Evolutionary conservation across 2,797 vertebrate species (phyloP).

Genomic region (Clarias fuscus): DNA sequence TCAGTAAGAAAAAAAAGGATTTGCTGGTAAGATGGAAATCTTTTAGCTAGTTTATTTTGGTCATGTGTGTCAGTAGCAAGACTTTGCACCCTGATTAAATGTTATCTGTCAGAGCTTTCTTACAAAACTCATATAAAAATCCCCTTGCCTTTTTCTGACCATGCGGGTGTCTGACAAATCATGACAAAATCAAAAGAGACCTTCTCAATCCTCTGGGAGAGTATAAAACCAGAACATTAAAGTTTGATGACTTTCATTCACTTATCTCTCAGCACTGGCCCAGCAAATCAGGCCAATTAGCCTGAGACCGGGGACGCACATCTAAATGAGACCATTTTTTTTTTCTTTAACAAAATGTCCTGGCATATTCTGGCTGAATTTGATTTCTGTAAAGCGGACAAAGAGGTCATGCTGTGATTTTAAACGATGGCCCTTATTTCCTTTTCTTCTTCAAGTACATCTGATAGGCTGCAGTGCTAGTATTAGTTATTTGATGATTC

Average conservation of each 20-base stretch:
- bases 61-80: conserved; percentile 1
- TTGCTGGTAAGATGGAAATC: not conserved
- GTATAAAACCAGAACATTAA: conserved; percentile 60
- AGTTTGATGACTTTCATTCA: conserved; percentile 59
- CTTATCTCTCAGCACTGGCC: conserved; percentile 50
- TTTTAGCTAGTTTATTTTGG: not conserved
- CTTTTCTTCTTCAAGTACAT: not conserved
- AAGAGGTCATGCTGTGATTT: conserved; percentile 1
- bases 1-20: not conserved
- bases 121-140: conserved; percentile 21
- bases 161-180: conserved; percentile 32
- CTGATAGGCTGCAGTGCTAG: not conserved
- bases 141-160: conserved; percentile 15
- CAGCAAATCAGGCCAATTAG: conserved; percentile 60
- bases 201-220: conserved; percentile 44
- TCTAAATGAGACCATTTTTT: conserved; percentile 44
- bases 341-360: conserved; percentile 36
- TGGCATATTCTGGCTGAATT: conserved; percentile 13
- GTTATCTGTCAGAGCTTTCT: conserved; percentile 8
- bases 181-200: conserved; percentile 43
- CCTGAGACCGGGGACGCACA: conserved; percentile 50
- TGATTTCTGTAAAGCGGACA: conserved; percentile 37
- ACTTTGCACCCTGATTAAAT: not conserved
- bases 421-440: conserved; percentile 1
- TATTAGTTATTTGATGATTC: not conserved